Base-by-base conservation (phyloP, 2,797 vertebrate genomes). In the Mormyrops attenuatus region DNA sequence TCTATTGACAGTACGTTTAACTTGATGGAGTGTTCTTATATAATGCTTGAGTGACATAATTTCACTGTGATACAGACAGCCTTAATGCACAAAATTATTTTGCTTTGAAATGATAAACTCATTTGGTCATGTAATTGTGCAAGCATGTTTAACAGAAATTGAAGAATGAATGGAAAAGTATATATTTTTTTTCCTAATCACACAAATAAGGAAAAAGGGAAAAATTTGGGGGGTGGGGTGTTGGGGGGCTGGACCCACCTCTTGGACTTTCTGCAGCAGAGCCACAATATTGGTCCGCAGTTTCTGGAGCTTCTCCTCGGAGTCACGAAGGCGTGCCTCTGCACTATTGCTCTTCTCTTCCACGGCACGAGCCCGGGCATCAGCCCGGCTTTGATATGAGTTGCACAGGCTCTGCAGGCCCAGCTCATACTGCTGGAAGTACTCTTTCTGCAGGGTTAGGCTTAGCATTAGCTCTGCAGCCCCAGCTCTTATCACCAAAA, bases 371-470 rank as follows among this genome's bases (percentile, higher is more conserved):
- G 97, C 97, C 53, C 97, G 95, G 1, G 96, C 96, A 3, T 99
- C 98, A 0, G 99, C 99, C 3, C 98, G 96, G 47, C 95, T 98
- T 95, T 99, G 98, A 92, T 99, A 99, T 0, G 98, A 99, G 93
- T 98, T 98, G 92, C 99, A 99, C 92, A 99, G 92, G 7, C 97
- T 98, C 96, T 99, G 98, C 22, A 99, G 95, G n/a, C 98, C 98
- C 1, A 97, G 95, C 90, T 99, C 99, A 90, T 99, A 99, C 92
- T 99, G 97, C 93, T 97, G 98, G 94, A 99, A 99, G 95, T 99
- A 99, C 55, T 99, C 99, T 94, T 99, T 99, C 99, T 99, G 95
- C 66, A 93, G 41, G 52, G 38, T 0, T 57, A 99, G 11, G 13
- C 5, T 50, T 30, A 50, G 44, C 1, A 5, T 85, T 50, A 85